Evolutionary conservation across 2,113 vertebrate genomes (phyloP).

Genomic region (Dryoscopus gambensis): DNA sequence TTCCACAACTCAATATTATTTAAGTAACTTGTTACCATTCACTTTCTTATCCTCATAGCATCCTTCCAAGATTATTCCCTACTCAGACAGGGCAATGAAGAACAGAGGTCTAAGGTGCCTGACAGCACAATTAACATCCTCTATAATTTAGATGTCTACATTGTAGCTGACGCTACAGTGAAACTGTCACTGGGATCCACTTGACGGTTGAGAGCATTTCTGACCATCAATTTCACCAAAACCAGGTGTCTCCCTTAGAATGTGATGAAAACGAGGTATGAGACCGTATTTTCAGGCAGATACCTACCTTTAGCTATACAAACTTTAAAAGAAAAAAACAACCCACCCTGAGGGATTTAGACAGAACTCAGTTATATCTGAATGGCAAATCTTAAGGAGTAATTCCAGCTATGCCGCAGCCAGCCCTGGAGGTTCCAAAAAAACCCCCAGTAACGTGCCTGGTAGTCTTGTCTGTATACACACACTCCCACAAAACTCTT

Average conservation of each 20-base stretch:
- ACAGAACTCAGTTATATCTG: background rate
- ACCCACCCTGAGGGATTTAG: background rate
- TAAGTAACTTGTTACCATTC: background rate
- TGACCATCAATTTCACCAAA: background rate
- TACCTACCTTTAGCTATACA: background rate
- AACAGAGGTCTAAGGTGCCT: background rate
- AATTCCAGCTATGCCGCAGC: background rate
- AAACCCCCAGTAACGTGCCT: rapidly evolving
- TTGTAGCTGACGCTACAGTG: background rate
- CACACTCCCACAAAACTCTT: background rate
- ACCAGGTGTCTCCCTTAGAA: background rate
- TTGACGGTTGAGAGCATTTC: background rate
- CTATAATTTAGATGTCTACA: background rate
- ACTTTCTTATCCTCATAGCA: background rate
- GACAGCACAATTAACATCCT: background rate
- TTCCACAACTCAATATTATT: background rate
- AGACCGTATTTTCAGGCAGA: background rate
- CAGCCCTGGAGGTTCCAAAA: background rate
- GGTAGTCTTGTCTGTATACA: background rate
- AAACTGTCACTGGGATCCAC: background rate
- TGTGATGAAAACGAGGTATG: background rate
- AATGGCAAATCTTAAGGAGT: background rate
- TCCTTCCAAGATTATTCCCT: background rate
- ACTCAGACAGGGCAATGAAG: background rate
- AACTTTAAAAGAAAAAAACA: background rate